These are phyloP conservation scores for Pempheris klunzingeri DNA, from an alignment of 2,797 vertebrate species.

Conservation along the genomic window DNA sequence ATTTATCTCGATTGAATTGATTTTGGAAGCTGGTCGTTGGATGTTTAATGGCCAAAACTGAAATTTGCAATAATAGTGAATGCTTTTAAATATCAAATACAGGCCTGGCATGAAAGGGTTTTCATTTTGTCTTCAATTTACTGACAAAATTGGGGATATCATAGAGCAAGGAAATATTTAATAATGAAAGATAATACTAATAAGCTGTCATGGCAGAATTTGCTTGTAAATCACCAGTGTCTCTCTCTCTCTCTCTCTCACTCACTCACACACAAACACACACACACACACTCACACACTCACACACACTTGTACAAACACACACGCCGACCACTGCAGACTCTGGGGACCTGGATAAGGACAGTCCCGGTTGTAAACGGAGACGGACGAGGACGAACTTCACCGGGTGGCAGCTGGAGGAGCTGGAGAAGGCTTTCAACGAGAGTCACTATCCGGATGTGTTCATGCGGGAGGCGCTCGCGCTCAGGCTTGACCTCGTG, in stretches of 20 bases:
- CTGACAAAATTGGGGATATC: background rate
- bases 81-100: background rate
- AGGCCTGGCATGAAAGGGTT: background rate
- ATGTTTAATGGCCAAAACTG: background rate
- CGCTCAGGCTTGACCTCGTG: constrained; percentile 95
- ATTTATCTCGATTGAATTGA: background rate
- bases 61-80: background rate
- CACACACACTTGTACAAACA: constrained; percentile 7
- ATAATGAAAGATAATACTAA: too few species aligned
- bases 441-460: constrained; percentile 99
- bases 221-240: too few species aligned
- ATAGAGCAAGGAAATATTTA: too few species aligned
- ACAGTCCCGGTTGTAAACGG: constrained; percentile 96
- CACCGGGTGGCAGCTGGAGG: constrained; percentile 98
- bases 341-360: constrained; percentile 95
- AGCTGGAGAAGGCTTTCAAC: constrained; percentile 97
- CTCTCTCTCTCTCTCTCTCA: constrained; percentile 17
- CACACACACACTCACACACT: background rate
- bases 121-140: accelerated
- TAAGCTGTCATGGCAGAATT: too few species aligned
- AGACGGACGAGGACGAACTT: constrained; percentile 98
- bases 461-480: constrained; percentile 98
- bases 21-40: background rate
- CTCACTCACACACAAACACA: constrained; percentile 2
- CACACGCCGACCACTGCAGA: constrained; percentile 76